A percentile compares a stretch with the other conserved stretches of the same genome.
phyloP scores from a whole-genome alignment of 2,888 invertebrate species.

The Pollenia griseotomentosa region DNA sequence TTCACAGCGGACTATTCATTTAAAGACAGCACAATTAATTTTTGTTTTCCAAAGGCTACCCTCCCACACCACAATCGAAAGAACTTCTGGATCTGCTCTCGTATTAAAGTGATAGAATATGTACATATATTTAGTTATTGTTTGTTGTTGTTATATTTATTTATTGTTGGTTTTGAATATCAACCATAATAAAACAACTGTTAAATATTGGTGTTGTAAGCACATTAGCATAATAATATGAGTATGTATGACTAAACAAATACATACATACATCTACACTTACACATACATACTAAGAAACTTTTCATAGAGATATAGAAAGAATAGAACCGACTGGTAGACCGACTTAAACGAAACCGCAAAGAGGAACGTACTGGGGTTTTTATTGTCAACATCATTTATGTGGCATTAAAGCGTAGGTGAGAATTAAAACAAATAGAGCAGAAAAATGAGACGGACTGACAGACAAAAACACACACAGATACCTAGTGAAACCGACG shows the following conservation, averaged over 20 bases:
- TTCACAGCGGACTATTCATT: too few relatives aligned
- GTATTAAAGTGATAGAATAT: not conserved
- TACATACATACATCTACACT: not conserved
- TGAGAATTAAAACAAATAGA: constrained; percentile 70
- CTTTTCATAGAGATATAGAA: constrained; percentile 9
- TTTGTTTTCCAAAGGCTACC: not conserved
- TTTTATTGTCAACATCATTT: constrained; percentile 38
- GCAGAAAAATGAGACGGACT: constrained; percentile 55
- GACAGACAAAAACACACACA: not conserved
- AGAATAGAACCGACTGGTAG: constrained; percentile 39
- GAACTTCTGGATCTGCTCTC: constrained; percentile 15
- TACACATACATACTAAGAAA: constrained; percentile 1
- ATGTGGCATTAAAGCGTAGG: constrained; percentile 63
- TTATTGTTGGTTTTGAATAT: constrained; percentile 69
- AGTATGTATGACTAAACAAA: not conserved
- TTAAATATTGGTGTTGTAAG: constrained; percentile 46
- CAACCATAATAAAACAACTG: constrained; percentile 64
- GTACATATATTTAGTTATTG: not conserved
- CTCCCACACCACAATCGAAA: not conserved
- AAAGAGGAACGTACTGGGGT: constrained; percentile 36
- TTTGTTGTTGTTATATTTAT: constrained; percentile 15
- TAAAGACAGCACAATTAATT: too few relatives aligned
- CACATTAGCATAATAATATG: constrained; percentile 63
- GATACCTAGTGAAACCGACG: constrained; percentile 7
- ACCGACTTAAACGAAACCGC: constrained; percentile 49